These are phyloP conservation scores for Jaculus jaculus DNA, from an alignment of 2,113 vertebrate species.

Conservation along the genomic window DNA sequence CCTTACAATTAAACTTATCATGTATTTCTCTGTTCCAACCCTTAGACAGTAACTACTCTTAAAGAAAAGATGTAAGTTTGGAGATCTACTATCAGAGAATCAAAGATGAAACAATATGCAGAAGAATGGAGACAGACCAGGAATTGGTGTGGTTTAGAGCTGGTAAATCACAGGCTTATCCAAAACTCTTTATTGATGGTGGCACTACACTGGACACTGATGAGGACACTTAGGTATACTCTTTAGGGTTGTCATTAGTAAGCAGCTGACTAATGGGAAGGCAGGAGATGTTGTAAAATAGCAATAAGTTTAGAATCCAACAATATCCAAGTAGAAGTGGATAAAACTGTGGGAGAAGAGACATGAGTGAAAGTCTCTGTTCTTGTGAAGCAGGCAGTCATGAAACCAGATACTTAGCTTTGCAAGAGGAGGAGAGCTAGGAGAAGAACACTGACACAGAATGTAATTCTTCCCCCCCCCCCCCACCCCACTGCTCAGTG, in stretches of 20 bases:
- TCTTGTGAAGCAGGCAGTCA: neutral
- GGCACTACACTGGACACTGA: neutral
- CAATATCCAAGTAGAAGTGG: neutral
- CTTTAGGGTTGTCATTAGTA: neutral
- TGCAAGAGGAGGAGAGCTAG: neutral
- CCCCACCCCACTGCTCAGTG: rapidly evolving
- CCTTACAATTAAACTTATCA: neutral
- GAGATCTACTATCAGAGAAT: neutral
- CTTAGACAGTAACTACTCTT: neutral
- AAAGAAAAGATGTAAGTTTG: neutral
- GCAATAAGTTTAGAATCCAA: neutral
- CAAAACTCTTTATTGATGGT: neutral
- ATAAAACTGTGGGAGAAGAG: neutral
- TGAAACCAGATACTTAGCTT: neutral
- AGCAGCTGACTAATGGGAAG: neutral
- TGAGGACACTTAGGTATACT: too few relatives aligned
- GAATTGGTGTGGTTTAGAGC: neutral
- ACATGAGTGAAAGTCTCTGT: neutral
- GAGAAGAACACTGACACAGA: neutral
- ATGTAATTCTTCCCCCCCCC: neutral
- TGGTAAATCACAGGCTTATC: neutral
- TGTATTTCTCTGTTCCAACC: neutral
- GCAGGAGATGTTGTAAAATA: neutral
- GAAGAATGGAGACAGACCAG: neutral
- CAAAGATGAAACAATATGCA: neutral